phyloP scores from a whole-genome alignment of 2,888 invertebrate genomes.

The Carcina quercana region DNA sequence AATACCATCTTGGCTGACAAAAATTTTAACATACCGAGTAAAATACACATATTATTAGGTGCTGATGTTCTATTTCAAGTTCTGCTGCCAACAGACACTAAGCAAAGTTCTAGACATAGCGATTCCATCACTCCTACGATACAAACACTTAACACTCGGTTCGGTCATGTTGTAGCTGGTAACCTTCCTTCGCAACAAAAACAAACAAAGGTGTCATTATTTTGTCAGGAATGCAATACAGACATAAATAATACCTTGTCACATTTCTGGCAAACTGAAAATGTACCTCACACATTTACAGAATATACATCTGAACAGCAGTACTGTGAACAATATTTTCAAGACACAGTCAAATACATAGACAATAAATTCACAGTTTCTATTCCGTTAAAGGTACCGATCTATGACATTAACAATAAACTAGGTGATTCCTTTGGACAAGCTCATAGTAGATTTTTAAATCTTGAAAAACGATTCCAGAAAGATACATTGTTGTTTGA shows the following conservation, averaged over 20 bases:
- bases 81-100: conserved; percentile 10
- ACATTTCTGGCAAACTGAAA: conserved; percentile 2
- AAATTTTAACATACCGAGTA: conserved; percentile 8
- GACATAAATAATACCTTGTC: conserved; percentile 1
- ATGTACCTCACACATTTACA: conserved; percentile 9
- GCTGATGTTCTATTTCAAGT: conserved; percentile 17
- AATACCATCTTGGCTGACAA: conserved; percentile 11
- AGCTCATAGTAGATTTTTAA: conserved; percentile 9
- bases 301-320: conserved; percentile 8
- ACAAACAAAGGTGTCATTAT: conserved; percentile 10
- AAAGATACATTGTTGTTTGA: conserved; percentile 2
- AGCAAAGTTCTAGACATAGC: neutral
- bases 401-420: neutral
- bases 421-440: conserved; percentile 10
- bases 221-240: conserved; percentile 6
- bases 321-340: neutral
- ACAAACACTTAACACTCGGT: no score
- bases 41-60: conserved; percentile 13
- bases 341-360: conserved; percentile 5
- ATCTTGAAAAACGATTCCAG: conserved; percentile 10
- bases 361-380: conserved; percentile 13
- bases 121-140: neutral
- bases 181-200: conserved; percentile 10
- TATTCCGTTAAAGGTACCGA: conserved; percentile 13
- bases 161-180: conserved; percentile 1